A percentile compares a stretch with the other conserved stretches of the same genome.
Evolutionary conservation across 2,113 vertebrate genomes (phyloP).

Genomic region (Lamprotornis superbus): DNA sequence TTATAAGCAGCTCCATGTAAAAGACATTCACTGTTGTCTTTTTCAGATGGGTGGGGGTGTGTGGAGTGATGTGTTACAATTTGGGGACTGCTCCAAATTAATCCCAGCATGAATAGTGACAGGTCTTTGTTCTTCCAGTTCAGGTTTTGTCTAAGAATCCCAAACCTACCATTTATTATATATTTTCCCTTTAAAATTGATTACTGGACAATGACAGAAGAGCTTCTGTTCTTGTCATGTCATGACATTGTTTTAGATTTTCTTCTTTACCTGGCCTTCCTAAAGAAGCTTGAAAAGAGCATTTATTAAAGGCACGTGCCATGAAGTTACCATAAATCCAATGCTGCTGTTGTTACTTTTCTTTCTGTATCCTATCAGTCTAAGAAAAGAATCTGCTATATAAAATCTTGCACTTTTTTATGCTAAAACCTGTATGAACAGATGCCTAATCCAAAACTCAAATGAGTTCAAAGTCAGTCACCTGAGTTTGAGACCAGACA

Average conservation of each 20-base stretch:
- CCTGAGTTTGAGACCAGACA: background rate
- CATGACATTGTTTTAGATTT: background rate
- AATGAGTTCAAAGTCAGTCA: background rate
- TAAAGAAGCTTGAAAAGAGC: background rate
- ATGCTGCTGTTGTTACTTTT: background rate
- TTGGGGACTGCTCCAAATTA: background rate
- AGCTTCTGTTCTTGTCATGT: background rate
- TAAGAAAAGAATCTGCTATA: background rate
- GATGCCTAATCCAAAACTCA: background rate
- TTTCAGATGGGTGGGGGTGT: background rate
- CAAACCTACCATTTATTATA: background rate
- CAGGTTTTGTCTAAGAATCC: background rate
- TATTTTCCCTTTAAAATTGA: background rate
- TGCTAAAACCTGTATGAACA: background rate
- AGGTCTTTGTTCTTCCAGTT: background rate
- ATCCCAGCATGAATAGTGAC: background rate
- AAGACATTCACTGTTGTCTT: background rate
- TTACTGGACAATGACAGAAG: background rate
- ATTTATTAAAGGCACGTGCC: background rate
- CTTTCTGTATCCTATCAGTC: background rate
- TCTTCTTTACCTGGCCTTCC: background rate
- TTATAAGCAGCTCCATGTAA: background rate
- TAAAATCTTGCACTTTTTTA: background rate
- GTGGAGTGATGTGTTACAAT: accelerated
- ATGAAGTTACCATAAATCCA: background rate